Percentiles rank a stretch among this genome's conserved stretches.
These are phyloP conservation scores for Leptarthrus brevirostris DNA, from an alignment of 2,888 invertebrate genomes.

Conservation along the genomic window DNA sequence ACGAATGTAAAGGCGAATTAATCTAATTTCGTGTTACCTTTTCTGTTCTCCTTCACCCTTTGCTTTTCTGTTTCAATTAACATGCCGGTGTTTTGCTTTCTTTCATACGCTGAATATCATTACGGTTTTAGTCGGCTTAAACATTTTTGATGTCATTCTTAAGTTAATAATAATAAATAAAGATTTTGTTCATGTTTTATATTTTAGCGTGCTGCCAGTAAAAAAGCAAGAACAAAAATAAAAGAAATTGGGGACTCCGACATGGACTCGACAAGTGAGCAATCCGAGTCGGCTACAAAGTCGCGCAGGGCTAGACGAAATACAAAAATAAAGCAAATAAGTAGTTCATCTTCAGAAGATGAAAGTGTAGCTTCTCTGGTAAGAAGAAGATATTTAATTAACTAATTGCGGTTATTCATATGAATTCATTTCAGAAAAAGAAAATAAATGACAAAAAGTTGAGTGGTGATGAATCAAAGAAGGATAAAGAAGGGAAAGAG, in stretches of 20 bases:
- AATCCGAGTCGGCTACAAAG: neutral
- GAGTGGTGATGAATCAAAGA: no score
- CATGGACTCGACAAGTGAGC: neutral
- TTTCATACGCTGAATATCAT: neutral
- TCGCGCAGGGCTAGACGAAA: neutral
- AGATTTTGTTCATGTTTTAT: neutral
- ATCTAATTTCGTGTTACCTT: constrained; percentile 26
- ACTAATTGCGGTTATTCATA: no score
- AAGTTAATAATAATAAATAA: no score
- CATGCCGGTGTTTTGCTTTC: constrained; percentile 20
- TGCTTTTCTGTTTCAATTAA: neutral
- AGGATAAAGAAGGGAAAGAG: no score
- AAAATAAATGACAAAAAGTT: no score
- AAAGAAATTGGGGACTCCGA: neutral
- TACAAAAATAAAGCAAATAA: neutral
- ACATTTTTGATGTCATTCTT: no score
- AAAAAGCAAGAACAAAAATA: neutral
- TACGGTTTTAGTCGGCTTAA: constrained; percentile 14
- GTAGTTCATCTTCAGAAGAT: constrained; percentile 6
- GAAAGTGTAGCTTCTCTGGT: constrained; percentile 16
- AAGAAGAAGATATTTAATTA: neutral
- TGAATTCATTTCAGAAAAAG: no score
- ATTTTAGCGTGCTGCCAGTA: constrained; percentile 1
- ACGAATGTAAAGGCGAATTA: constrained; percentile 33
- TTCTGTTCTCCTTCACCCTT: constrained; percentile 11